These are phyloP conservation scores for Ormia ochracea DNA, from an alignment of 2,888 invertebrate genomes.

Conservation along the genomic window DNA sequence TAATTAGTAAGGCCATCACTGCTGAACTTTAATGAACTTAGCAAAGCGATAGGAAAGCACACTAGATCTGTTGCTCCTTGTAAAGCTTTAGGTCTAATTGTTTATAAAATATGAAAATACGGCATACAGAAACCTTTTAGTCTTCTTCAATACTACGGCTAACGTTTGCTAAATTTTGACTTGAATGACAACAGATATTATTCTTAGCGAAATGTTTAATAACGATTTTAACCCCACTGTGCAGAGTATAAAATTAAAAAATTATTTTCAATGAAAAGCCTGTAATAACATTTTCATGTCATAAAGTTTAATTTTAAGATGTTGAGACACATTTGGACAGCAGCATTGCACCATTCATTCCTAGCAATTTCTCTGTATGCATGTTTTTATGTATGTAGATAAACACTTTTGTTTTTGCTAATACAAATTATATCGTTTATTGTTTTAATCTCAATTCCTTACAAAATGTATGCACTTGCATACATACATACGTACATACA, in stretches of 20 bases:
- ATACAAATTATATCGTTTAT: neutral
- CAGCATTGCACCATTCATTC: neutral
- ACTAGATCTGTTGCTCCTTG: too few relatives aligned
- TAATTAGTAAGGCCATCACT: too few relatives aligned
- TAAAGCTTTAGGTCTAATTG: too few relatives aligned
- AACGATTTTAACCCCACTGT: neutral
- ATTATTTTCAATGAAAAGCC: neutral
- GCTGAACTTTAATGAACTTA: too few relatives aligned
- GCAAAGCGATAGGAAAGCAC: too few relatives aligned
- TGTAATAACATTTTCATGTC: neutral
- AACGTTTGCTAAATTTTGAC: too few relatives aligned
- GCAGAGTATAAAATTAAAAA: neutral
- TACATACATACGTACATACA: too few relatives aligned
- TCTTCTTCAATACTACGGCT: too few relatives aligned
- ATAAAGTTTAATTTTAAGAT: neutral
- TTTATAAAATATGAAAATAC: too few relatives aligned
- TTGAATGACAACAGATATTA: neutral
- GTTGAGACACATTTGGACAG: neutral
- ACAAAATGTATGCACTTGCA: neutral
- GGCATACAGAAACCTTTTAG: too few relatives aligned
- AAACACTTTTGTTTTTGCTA: neutral
- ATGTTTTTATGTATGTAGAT: neutral
- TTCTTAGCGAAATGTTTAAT: too few relatives aligned
- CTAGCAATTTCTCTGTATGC: neutral
- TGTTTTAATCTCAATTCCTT: neutral